phyloP scores from a whole-genome alignment of 2,797 vertebrate genomes.

The Melanogrammus aeglefinus region DNA sequence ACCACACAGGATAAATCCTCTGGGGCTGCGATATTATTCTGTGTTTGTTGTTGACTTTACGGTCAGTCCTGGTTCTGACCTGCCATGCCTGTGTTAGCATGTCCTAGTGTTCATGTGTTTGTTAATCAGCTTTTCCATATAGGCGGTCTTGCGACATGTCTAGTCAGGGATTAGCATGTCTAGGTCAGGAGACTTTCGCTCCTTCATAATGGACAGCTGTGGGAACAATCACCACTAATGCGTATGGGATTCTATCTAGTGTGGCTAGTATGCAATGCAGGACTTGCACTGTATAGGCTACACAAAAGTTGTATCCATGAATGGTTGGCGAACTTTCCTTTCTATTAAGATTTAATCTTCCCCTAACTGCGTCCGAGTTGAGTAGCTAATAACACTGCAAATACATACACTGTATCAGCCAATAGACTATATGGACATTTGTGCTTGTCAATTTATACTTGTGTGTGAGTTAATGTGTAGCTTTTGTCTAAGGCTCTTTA shows the following conservation, averaged over 20 bases:
- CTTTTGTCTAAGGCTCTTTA: no score
- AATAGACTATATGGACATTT: no score
- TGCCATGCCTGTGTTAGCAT: background rate
- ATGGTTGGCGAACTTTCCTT: slow-evolving; percentile 2
- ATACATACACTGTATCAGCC: no score
- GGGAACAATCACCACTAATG: slow-evolving; percentile 11
- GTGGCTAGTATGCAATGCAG: slow-evolving; percentile 9
- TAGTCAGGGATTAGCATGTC: slow-evolving; percentile 70
- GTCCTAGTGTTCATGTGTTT: slow-evolving; percentile 7
- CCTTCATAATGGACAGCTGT: slow-evolving; percentile 58
- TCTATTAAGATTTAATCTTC: background rate
- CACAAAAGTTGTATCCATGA: background rate
- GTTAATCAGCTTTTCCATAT: slow-evolving; percentile 57
- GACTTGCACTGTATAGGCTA: background rate
- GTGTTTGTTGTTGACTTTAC: background rate
- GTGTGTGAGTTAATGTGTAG: no score
- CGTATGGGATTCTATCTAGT: background rate
- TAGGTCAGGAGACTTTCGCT: slow-evolving; percentile 66
- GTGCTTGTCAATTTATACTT: no score
- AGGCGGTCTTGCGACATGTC: slow-evolving; percentile 59
- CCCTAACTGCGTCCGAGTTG: no score
- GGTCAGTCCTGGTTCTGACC: background rate
- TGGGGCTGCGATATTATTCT: background rate
- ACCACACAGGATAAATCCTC: background rate
- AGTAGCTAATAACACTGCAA: no score